Evolutionary conservation across 1,140 invertebrate species (phyloP), one percentile per base, ranked within the genome.

Genomic region (Diachasmimorpha longicaudata): DNA sequence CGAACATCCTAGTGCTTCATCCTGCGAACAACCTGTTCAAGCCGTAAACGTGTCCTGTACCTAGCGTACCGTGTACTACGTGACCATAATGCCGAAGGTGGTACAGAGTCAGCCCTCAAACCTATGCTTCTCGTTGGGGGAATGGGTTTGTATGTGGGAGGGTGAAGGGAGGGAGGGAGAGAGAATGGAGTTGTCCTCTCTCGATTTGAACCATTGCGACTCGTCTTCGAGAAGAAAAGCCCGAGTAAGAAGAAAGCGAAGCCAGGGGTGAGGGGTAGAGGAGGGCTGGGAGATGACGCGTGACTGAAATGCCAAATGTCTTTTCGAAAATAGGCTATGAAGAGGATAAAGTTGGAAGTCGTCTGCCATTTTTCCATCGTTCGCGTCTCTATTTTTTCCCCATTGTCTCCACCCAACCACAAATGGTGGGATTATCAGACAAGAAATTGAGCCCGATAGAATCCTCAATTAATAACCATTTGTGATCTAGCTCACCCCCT

Each of bases 21-120:
- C 66, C 36, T 19, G 16, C 6, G 36, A 68, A 68, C 66, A 68
- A 68, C 66, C 66, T 68, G 66, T 68, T 68, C 66, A 68, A 37
- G 66, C 14, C 36, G 31, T 68, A 68, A 68, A 68, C 66, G 66
- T 68, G 66, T 68, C 36, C 66, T 37, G 58, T 66, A 37, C 11
- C 66, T 31, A 68, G 36, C 0, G 23, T 36, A 42, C 13, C 66
- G n/a, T 1, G 25, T 1, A 16, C 25, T 68, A 68, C 66, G 66
- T 68, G 66, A 68, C 31, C 36, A 68, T 68, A 68, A 68, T 68
- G 66, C 36, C 31, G 14, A 68, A 68, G n/a, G 8, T 63, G 23
- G 10, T 23, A 25, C 58, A 63, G 21, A 23, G 23, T 31, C 23
- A 25, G 48, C 14, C 23, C 58, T 11, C 58, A 11, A 63, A 63